Evolutionary conservation across 2,888 invertebrate species (phyloP), one percentile per base, ranked within the genome.

Genomic region (Hanleya hanleyi): DNA sequence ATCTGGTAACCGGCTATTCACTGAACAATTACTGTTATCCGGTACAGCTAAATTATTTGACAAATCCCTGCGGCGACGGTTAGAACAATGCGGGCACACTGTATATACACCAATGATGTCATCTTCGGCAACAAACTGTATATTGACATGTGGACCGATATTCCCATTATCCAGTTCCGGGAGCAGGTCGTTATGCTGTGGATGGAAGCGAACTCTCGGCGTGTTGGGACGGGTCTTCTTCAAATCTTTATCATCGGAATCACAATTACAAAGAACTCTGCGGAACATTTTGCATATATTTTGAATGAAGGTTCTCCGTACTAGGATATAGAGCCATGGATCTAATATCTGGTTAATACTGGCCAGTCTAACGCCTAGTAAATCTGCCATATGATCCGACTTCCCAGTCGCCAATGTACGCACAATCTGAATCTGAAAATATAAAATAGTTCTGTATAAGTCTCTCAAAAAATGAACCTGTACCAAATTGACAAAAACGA

Each of bases 281-380:
- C 26, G 22, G 32, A 22, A 57, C 15, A 22, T 4, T 22, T 26
- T 22, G 32, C 4, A 18, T 29, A 57, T 26, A 15, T 57, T 57
- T 32, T 26, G 57, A 2, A 57, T 22, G 26, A 73, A 41, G 12
- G 65, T 61, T 74, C 82, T 83, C 51, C 85, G 74, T 70, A 86
- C 81, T 47, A 86, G 77, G 71, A 86, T 86, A 77, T 86, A 86
- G 22, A 86, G 79, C 86, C 86, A 86, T 15, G 86, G 86, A 66
- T 86, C 85, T 49, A 86, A 77, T 50, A 86, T 81, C 73, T 86
- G 86, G 74, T 86, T 86, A 70, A 86, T 77, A 51, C 82, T 82
- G 29, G 83, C 84, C 35, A 83, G 72, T 2, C 84, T 80, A 12
- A 86, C 80, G 29, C 82, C 82, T 36, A 83, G 62, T n/a, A 86